Evolutionary conservation across 1,140 invertebrate species (phyloP).

Genomic region (Yoshiicerus persimilis): DNA sequence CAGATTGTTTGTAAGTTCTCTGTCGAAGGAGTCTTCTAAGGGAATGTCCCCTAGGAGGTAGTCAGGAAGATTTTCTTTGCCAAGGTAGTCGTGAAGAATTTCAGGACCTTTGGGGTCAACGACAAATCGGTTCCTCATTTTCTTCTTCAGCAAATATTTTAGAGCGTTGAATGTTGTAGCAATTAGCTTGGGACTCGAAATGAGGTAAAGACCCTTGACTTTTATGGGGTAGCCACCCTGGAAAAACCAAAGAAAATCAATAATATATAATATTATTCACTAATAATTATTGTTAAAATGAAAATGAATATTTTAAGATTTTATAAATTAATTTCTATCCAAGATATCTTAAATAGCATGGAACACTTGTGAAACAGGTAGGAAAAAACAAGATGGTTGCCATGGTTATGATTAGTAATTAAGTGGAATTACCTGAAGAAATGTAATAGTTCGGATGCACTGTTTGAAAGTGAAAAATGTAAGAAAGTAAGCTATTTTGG

Average conservation of each 20-base stretch:
- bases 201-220: background rate
- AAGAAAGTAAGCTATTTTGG: background rate
- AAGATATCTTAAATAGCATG: background rate
- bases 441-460: background rate
- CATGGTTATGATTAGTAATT: background rate
- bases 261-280: too few species aligned
- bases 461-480: background rate
- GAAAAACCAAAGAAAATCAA: too few species aligned
- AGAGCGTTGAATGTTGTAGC: background rate
- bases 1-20: background rate
- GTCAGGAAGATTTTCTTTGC: background rate
- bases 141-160: background rate
- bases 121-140: background rate
- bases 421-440: background rate
- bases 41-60: background rate
- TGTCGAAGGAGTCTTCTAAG: background rate
- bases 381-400: background rate
- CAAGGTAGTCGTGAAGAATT: background rate
- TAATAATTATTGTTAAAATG: too few species aligned
- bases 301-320: background rate
- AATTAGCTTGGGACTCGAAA: background rate
- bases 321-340: background rate
- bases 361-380: background rate
- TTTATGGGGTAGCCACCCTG: background rate
- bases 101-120: background rate